Conservation (phyloP, 2,797 vertebrate genomes). For the Sarcophilus harrisii region DNA sequence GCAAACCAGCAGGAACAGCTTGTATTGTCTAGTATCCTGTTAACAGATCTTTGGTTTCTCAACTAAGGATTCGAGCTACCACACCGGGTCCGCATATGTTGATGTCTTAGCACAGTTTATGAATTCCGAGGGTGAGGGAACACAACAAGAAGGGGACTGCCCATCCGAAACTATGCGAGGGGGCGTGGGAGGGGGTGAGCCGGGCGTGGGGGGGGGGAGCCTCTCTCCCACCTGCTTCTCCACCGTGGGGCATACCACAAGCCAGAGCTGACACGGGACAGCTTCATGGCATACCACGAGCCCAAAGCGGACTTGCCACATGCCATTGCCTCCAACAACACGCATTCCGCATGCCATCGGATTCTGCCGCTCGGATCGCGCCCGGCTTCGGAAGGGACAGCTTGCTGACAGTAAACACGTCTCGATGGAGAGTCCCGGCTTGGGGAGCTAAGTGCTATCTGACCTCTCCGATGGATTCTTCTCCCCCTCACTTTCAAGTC, state of each 20-base stretch:
- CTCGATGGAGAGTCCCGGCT: slow-evolving; percentile 38
- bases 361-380: slow-evolving; percentile 19
- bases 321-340: slow-evolving; percentile 12
- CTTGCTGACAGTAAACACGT: slow-evolving; percentile 57
- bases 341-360: neutral
- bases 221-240: slow-evolving; percentile 72
- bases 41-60: slow-evolving; percentile 27
- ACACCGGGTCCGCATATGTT: neutral
- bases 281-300: slow-evolving; percentile 75
- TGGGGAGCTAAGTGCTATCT: slow-evolving; percentile 58
- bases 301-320: slow-evolving; percentile 44
- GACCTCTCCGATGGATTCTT: slow-evolving; percentile 62
- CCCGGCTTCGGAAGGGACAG: slow-evolving; percentile 25
- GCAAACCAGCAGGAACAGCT: neutral
- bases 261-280: slow-evolving; percentile 52
- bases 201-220: fast-evolving
- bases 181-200: neutral
- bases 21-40: slow-evolving; percentile 1
- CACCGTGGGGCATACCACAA: slow-evolving; percentile 16
- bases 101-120: neutral
- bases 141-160: neutral
- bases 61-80: neutral
- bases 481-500: neutral
- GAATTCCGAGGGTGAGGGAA: fast-evolving
- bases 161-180: neutral